These are phyloP conservation scores for Axea sp. DNA, from an alignment of 2,888 invertebrate species.

Conservation along the genomic window DNA sequence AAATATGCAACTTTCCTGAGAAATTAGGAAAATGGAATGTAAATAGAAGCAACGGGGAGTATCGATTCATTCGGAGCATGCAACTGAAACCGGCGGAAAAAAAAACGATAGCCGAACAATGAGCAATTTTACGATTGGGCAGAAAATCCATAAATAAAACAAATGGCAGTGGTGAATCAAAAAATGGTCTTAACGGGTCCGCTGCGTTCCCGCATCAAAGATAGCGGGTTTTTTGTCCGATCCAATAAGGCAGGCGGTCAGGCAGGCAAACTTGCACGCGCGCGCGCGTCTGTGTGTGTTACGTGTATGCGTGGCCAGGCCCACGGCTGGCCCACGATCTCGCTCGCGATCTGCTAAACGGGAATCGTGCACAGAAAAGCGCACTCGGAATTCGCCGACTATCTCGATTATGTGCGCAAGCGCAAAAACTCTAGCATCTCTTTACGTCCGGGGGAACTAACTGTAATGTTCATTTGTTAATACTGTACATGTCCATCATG, in stretches of 20 bases:
- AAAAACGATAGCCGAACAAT: no score
- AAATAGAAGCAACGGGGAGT: no score
- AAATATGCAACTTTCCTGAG: no score
- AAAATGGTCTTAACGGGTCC: conserved; percentile 41
- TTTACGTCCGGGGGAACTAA: conserved; percentile 47
- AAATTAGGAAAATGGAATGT: no score
- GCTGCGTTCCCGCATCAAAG: conserved; percentile 34
- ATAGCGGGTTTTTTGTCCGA: conserved; percentile 38
- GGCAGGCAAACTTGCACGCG: conserved; percentile 1
- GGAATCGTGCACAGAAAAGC: conserved; percentile 49
- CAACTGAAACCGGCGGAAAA: no score
- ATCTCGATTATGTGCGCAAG: conserved; percentile 34
- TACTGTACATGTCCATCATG: conserved; percentile 61
- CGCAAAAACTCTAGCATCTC: conserved; percentile 52
- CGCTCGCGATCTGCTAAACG: conserved; percentile 48
- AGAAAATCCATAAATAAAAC: conserved; percentile 15
- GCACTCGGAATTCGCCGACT: conserved; percentile 47
- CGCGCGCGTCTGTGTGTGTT: conserved; percentile 5
- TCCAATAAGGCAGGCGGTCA: conserved; percentile 40
- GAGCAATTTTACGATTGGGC: conserved; percentile 8
- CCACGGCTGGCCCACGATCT: conserved; percentile 49
- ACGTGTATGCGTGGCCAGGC: conserved; percentile 19
- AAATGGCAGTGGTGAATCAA: conserved; percentile 20
- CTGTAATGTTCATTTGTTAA: conserved; percentile 62
- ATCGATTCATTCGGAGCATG: no score